A percentile compares a stretch with the other conserved stretches of the same genome.
Conservation (phyloP, 2,888 invertebrate genomes). For the Drosophila kanekoi region DNA sequence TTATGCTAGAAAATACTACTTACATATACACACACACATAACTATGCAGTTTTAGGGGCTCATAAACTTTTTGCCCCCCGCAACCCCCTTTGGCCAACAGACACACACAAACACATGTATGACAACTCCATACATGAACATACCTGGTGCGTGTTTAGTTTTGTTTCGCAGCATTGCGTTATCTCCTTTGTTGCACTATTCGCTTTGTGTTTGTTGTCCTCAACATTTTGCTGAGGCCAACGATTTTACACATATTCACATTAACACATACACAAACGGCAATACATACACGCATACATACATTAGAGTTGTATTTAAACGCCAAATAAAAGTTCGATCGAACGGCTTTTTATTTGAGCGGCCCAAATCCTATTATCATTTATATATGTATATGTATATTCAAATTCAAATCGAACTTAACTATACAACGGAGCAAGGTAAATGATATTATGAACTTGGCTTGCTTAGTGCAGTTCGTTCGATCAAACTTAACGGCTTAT, state of each 20-base stretch:
- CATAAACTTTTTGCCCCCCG: conserved; percentile 13
- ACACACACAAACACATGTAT: background rate
- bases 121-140: conserved; percentile 32
- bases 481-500: conserved; percentile 7
- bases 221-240: conserved; percentile 5
- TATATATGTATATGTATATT: background rate
- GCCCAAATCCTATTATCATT: background rate
- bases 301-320: background rate
- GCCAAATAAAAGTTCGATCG: background rate
- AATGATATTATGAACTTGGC: background rate
- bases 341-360: background rate
- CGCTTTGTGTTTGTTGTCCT: conserved; percentile 4
- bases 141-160: conserved; percentile 37
- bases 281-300: background rate
- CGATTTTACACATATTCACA: background rate
- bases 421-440: too few species aligned
- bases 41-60: conserved; percentile 7
- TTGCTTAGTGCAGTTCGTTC: background rate
- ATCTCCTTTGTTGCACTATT: conserved; percentile 23
- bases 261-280: background rate
- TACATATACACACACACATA: background rate
- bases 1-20: background rate
- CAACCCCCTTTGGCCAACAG: too few species aligned
- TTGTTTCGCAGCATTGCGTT: conserved; percentile 42
- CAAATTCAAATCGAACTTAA: background rate